These are phyloP conservation scores for Sinodicranocentrus sp. DNA, from an alignment of 2,888 invertebrate genomes.

Conservation along the genomic window DNA sequence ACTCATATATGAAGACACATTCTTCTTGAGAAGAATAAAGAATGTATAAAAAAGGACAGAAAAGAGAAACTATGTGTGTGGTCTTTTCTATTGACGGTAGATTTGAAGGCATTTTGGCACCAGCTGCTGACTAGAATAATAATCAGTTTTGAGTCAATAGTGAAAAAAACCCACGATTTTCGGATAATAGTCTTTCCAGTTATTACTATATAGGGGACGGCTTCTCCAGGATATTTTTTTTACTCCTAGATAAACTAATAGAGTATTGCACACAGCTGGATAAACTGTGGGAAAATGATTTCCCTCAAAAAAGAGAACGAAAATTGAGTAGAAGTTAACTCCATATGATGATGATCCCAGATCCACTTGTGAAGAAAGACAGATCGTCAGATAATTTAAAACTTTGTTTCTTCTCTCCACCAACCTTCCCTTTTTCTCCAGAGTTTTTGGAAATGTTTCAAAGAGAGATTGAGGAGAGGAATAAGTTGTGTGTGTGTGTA, in stretches of 20 bases:
- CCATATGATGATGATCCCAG: neutral
- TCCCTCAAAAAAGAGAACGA: too few relatives aligned
- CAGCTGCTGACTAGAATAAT: conserved; percentile 60
- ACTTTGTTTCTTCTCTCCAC: neutral
- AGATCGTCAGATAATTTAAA: neutral
- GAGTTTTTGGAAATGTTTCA: neutral
- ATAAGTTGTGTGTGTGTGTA: neutral
- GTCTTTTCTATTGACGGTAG: too few relatives aligned
- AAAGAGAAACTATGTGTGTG: neutral
- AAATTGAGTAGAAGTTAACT: neutral
- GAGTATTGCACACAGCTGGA: too few relatives aligned
- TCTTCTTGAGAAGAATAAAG: neutral
- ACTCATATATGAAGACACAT: neutral
- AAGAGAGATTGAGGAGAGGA: neutral
- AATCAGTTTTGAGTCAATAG: conserved; percentile 53
- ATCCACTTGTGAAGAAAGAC: neutral
- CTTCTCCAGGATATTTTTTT: too few relatives aligned
- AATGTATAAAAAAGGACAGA: conserved; percentile 7
- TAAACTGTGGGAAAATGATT: too few relatives aligned
- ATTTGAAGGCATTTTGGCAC: conserved; percentile 39
- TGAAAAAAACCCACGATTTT: neutral
- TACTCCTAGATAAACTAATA: too few relatives aligned
- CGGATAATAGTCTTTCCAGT: neutral
- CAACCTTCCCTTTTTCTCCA: neutral
- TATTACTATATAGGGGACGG: too few relatives aligned